Base-by-base conservation (phyloP, 2,888 invertebrate species). In the Rugalucina vietnamica region DNA sequence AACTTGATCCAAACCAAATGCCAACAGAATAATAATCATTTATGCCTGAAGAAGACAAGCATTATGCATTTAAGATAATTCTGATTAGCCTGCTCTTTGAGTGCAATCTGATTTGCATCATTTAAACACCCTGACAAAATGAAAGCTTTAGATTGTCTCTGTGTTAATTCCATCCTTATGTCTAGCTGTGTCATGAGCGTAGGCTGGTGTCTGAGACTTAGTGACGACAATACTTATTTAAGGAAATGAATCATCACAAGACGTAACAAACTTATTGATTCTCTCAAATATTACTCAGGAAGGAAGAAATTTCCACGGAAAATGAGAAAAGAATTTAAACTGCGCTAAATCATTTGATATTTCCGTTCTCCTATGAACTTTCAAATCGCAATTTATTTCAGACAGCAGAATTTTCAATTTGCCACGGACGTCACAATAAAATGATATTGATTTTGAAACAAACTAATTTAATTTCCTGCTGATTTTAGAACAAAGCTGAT, bases 361-460 rank as follows among this genome's bases (percentile, higher is more conserved):
- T 43, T 8, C 10, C 10, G 43, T 43, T 43, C 43, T 18, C 43
- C 8, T 43, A 43, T 8, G 18, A 43, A 2, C 14, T 60, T 65
- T 65, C 65, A 65, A 65, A 65, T 18, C 34, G 65, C 21, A 65
- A 65, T 65, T 65, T 34, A 65, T 65, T 65, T 65, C 34, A 65
- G 34, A 65, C 65, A 10, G 32, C 12, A 10, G 12, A 65, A 34
- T 34, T 65, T 54, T 34, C 34, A 65, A 34, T 65, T 65, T 65
- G 34, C 34, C 65, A 34, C 4, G 34, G 24, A 34, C 1, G 34
- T 27, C 65, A 65, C 34, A 34, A 34, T 34, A 32, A 65, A 65
- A 34, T 14, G 18, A 65, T 65, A 65, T 65, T 65, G 65, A 65
- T 65, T 34, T 21, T 1, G 12, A 27, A 60, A 34, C 34, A 29